Percentiles rank a stretch among this genome's conserved stretches.
Evolutionary conservation across 2,797 vertebrate species (phyloP).

Genomic region (Megalops cyprinoides): DNA sequence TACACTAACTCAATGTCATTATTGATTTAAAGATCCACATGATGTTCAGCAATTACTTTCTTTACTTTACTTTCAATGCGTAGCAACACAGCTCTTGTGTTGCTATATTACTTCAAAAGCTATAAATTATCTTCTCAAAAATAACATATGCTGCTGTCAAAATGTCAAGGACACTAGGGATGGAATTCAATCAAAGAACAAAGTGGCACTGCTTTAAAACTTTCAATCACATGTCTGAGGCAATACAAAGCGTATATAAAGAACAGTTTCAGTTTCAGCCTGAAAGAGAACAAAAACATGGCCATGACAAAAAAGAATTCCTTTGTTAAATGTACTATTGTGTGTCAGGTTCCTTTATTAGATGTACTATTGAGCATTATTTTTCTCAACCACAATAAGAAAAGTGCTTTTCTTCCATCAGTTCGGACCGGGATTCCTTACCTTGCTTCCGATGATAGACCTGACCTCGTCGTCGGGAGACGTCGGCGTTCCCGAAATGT

Average conservation of each 20-base stretch:
- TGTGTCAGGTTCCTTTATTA: too few relatives aligned
- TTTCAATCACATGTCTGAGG: too few relatives aligned
- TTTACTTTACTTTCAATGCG: background rate
- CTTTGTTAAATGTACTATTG: too few relatives aligned
- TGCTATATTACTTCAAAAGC: background rate
- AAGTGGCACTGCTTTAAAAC: background rate
- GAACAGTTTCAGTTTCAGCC: background rate
- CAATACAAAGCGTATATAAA: too few relatives aligned
- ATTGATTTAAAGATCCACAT: background rate
- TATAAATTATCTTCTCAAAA: background rate
- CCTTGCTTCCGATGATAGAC: conserved; percentile 96
- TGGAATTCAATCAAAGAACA: background rate
- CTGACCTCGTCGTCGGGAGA: conserved; percentile 97
- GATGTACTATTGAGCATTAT: background rate
- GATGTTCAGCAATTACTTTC: background rate
- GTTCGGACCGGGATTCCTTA: conserved; percentile 55
- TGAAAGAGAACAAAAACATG: too few relatives aligned
- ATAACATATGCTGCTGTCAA: background rate
- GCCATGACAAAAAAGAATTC: too few relatives aligned
- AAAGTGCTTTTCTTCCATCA: background rate
- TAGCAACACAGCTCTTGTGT: background rate
- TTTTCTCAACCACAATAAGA: too few relatives aligned
- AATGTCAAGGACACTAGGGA: too few relatives aligned
- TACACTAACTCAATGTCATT: background rate
- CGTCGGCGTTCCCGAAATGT: conserved; percentile 95